A percentile compares a stretch with the other conserved stretches of the same genome.
These are phyloP conservation scores for Pampus argenteus DNA, from an alignment of 2,797 vertebrate genomes.

Conservation along the genomic window DNA sequence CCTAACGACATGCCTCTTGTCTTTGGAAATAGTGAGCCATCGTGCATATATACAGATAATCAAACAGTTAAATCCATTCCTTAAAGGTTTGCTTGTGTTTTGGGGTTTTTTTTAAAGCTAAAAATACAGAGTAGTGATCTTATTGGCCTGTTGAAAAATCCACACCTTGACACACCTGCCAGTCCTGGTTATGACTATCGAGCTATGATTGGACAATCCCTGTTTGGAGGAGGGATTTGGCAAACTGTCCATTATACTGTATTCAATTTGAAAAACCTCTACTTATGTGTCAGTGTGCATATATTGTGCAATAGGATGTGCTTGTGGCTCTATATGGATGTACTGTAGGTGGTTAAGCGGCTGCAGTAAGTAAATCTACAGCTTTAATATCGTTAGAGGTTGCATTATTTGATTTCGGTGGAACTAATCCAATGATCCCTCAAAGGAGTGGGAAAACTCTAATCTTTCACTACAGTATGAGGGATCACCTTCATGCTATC, in stretches of 20 bases:
- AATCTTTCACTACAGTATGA: conserved; percentile 34
- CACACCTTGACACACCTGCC: background rate
- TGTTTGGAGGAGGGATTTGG: background rate
- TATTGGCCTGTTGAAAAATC: background rate
- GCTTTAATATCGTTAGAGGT: conserved; percentile 35
- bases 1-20: background rate
- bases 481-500: conserved; percentile 41
- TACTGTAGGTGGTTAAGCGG: conserved; percentile 20
- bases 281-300: background rate
- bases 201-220: conserved; percentile 7
- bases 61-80: background rate
- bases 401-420: conserved; percentile 52
- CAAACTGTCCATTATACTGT: background rate
- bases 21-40: background rate
- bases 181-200: too few relatives aligned
- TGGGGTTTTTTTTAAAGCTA: too few relatives aligned
- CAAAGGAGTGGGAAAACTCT: conserved; percentile 27
- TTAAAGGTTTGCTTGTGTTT: background rate
- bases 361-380: conserved; percentile 30
- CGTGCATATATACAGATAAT: too few relatives aligned
- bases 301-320: background rate
- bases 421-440: conserved; percentile 50
- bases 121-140: too few relatives aligned
- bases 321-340: conserved; percentile 10
- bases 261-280: background rate